A percentile compares a stretch with the other conserved stretches of the same genome.
phyloP scores from a whole-genome alignment of 2,888 invertebrate genomes.

The Ashinkailepas kermadecensis region DNA sequence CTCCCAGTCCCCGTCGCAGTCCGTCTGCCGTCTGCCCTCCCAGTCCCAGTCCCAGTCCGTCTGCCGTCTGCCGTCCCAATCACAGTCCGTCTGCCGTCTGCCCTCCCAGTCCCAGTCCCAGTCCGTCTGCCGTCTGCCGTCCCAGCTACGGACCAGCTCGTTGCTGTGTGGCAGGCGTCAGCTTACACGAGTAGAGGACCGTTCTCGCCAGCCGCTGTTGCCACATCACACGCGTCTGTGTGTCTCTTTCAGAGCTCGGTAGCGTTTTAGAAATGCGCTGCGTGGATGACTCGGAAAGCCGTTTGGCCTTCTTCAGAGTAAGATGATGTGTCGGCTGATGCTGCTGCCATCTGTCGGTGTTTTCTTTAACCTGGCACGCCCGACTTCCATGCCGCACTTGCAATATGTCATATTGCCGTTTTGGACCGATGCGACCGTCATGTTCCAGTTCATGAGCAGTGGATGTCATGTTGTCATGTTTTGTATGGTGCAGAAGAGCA shows the following conservation, averaged over 20 bases:
- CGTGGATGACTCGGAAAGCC: background rate
- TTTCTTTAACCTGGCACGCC: background rate
- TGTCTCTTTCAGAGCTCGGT: background rate
- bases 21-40: no score
- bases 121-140: background rate
- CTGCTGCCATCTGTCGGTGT: background rate
- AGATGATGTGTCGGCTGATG: background rate
- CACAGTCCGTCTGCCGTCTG: background rate
- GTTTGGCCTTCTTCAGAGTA: background rate
- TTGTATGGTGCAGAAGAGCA: no score
- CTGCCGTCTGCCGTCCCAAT: no score
- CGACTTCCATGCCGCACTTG: background rate
- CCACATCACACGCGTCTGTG: background rate
- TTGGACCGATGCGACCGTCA: no score
- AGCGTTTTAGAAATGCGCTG: background rate
- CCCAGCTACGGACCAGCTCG: background rate
- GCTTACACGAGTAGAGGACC: background rate
- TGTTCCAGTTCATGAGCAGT: no score
- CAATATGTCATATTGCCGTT: background rate
- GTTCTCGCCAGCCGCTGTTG: background rate
- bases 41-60: no score
- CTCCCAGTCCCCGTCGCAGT: no score
- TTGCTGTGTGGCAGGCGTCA: background rate
- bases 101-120: background rate
- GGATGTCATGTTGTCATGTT: no score